A percentile compares a stretch with the other conserved stretches of the same genome.
Evolutionary conservation across 2,888 invertebrate genomes (phyloP).

Genomic region (Philereme vetulata): DNA sequence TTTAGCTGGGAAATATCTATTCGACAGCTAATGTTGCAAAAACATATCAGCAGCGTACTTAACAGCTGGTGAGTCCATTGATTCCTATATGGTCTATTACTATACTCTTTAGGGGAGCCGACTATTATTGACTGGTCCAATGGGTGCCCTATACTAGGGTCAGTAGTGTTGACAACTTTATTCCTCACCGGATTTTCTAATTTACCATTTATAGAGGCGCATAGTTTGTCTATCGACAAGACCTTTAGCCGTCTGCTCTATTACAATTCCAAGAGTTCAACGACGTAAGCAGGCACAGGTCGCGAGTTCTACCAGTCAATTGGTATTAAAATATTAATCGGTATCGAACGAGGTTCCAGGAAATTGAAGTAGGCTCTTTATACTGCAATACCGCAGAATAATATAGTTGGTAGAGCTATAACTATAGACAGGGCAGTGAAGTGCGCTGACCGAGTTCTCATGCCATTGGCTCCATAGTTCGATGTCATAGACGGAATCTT

Average conservation of each 20-base stretch:
- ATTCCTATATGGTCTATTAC: too few relatives aligned
- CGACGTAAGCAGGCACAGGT: slow-evolving; percentile 33
- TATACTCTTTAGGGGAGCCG: too few relatives aligned
- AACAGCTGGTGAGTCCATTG: too few relatives aligned
- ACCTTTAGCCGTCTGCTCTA: slow-evolving; percentile 22
- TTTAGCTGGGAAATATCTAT: too few relatives aligned
- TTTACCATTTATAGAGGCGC: slow-evolving; percentile 15
- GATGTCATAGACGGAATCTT: slow-evolving; percentile 3
- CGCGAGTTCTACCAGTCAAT: slow-evolving; percentile 23
- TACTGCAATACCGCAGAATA: slow-evolving; percentile 19
- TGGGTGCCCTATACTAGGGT: too few relatives aligned
- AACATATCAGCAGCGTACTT: too few relatives aligned
- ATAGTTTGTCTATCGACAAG: slow-evolving; percentile 18
- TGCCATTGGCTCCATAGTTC: slow-evolving; percentile 15
- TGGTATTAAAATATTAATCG: slow-evolving; percentile 44
- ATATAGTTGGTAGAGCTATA: slow-evolving; percentile 6
- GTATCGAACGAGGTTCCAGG: slow-evolving; percentile 43
- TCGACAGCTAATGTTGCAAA: too few relatives aligned
- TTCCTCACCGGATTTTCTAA: slow-evolving; percentile 11
- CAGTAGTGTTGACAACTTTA: slow-evolving; percentile 8
- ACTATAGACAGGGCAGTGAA: too few relatives aligned
- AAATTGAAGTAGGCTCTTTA: slow-evolving; percentile 29
- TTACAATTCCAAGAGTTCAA: slow-evolving; percentile 39
- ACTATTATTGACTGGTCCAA: too few relatives aligned
- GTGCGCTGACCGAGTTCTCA: slow-evolving; percentile 19